phyloP scores from a whole-genome alignment of 2,797 vertebrate species.

The Catostomus latipinnis region DNA sequence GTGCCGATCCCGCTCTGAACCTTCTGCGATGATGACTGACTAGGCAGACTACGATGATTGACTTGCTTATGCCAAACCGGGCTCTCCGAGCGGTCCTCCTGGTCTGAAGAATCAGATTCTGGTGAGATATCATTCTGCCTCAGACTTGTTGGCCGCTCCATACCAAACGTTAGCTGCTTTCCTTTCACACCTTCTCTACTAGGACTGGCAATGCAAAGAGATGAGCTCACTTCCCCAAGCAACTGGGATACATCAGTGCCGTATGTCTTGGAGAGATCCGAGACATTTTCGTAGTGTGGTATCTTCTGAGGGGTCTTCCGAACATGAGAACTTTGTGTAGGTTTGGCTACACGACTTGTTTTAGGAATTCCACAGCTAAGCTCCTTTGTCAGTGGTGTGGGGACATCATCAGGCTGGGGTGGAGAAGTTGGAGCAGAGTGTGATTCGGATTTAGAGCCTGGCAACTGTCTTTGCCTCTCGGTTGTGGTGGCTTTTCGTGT shows the following conservation, averaged over 20 bases:
- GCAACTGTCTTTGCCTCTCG: slow-evolving; percentile 77
- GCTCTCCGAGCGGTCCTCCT: slow-evolving; percentile 75
- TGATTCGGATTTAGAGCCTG: slow-evolving; percentile 76
- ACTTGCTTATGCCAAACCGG: slow-evolving; percentile 73
- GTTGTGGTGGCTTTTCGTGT: slow-evolving; percentile 80
- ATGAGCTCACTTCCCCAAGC: slow-evolving; percentile 73
- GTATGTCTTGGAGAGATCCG: slow-evolving; percentile 68
- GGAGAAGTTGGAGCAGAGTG: slow-evolving; percentile 80
- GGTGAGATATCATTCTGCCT: slow-evolving; percentile 56
- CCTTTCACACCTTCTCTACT: slow-evolving; percentile 73
- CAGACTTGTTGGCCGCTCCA: slow-evolving; percentile 57
- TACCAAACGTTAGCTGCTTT: slow-evolving; percentile 63
- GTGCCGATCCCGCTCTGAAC: slow-evolving; percentile 59
- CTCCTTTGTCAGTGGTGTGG: slow-evolving; percentile 70
- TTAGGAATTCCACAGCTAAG: slow-evolving; percentile 75
- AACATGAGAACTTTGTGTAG: slow-evolving; percentile 51
- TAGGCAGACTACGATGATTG: slow-evolving; percentile 75
- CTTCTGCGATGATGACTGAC: slow-evolving; percentile 64
- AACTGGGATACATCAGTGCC: slow-evolving; percentile 64
- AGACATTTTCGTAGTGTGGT: slow-evolving; percentile 86
- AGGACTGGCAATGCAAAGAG: slow-evolving; percentile 74
- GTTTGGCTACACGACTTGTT: slow-evolving; percentile 54
- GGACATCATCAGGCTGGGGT: slow-evolving; percentile 74
- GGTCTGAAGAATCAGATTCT: slow-evolving; percentile 58
- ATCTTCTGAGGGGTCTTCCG: slow-evolving; percentile 74